These are phyloP conservation scores for Arctopsyche grandis DNA, from an alignment of 1,140 invertebrate species.

Conservation along the genomic window DNA sequence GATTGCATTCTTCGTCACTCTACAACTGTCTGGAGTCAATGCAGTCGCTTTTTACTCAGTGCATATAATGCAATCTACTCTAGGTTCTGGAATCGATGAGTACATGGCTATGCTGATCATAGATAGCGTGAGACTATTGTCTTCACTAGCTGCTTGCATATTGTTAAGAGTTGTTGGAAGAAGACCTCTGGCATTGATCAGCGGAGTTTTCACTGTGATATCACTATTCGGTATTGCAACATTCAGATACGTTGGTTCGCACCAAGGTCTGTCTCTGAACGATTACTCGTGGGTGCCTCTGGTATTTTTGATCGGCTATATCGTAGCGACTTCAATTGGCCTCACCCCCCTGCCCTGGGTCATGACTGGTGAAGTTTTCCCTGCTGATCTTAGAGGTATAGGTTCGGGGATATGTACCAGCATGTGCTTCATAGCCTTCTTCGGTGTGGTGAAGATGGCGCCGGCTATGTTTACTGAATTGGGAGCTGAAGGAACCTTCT, in stretches of 20 bases:
- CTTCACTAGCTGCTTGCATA: constrained; percentile 69
- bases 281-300: constrained; percentile 66
- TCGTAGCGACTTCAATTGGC: constrained; percentile 68
- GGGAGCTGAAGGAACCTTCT: constrained; percentile 72
- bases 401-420: constrained; percentile 72
- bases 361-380: constrained; percentile 74
- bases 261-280: constrained; percentile 57
- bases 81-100: constrained; percentile 66
- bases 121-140: constrained; percentile 73
- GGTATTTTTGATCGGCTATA: constrained; percentile 67
- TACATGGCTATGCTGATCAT: constrained; percentile 73
- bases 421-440: constrained; percentile 74
- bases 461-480: constrained; percentile 69
- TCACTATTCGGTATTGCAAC: constrained; percentile 66
- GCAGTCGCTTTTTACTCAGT: constrained; percentile 80
- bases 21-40: constrained; percentile 74
- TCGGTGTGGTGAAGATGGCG: constrained; percentile 77
- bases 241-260: constrained; percentile 59
- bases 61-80: constrained; percentile 68
- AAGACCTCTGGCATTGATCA: constrained; percentile 68
- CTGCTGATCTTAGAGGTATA: constrained; percentile 66
- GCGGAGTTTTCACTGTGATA: constrained; percentile 67
- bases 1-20: constrained; percentile 69
- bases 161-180: constrained; percentile 70
- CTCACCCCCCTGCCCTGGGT: constrained; percentile 76